A percentile compares a stretch with the other conserved stretches of the same genome.
These are phyloP conservation scores for Xenops minutus DNA, from an alignment of 2,797 vertebrate species.

Conservation along the genomic window DNA sequence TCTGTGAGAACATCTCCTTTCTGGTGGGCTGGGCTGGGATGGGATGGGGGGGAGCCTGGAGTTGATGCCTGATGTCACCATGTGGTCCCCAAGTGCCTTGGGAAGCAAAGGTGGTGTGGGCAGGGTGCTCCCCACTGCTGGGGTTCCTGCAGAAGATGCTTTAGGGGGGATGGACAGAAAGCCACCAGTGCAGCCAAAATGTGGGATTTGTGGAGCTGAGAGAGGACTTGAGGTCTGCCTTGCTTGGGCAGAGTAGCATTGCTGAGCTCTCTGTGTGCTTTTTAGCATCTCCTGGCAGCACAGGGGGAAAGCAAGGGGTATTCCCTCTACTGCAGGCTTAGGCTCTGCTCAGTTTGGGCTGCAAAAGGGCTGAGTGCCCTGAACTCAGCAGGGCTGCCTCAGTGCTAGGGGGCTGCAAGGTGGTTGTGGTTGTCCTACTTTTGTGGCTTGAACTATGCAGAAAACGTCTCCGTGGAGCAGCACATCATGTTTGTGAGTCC, in stretches of 20 bases:
- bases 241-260: neutral
- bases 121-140: neutral
- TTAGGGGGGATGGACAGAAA: neutral
- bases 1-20: neutral
- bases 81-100: neutral
- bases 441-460: neutral
- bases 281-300: neutral
- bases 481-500: neutral
- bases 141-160: neutral
- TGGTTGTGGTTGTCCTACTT: neutral
- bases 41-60: neutral
- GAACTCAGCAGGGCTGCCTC: neutral
- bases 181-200: neutral
- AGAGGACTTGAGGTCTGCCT: neutral
- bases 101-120: neutral
- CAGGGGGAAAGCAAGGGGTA: neutral
- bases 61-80: rapidly evolving
- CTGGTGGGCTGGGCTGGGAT: no score
- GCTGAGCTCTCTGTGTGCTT: neutral
- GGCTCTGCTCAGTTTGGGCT: neutral
- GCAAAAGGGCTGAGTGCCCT: rapidly evolving
- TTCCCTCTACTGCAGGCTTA: neutral
- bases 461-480: neutral
- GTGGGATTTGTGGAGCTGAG: neutral
- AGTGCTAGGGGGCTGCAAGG: neutral